These are phyloP conservation scores for Lydus trimaculatus DNA, from an alignment of 2,888 invertebrate species.

Conservation along the genomic window DNA sequence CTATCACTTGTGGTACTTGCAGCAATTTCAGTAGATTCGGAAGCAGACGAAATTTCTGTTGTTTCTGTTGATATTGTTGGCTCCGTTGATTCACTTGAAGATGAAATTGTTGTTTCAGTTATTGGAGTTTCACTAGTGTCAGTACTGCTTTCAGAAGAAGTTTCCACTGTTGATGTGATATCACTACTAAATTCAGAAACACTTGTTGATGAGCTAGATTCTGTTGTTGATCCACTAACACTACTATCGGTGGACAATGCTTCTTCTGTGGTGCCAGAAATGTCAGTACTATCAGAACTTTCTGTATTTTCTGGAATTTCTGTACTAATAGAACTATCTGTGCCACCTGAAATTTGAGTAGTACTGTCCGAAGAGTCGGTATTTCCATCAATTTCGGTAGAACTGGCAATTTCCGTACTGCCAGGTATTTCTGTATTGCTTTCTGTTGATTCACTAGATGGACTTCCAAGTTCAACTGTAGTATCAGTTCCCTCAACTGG, in stretches of 20 bases:
- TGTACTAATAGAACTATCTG: constrained; percentile 32
- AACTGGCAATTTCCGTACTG: constrained; percentile 28
- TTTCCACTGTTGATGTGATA: constrained; percentile 3
- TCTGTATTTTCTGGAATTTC: no score
- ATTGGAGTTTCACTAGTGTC: constrained; percentile 29
- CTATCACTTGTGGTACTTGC: background rate
- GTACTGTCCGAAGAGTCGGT: constrained; percentile 32
- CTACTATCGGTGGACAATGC: constrained; percentile 37
- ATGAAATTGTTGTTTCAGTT: constrained; percentile 14
- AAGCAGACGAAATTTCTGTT: background rate
- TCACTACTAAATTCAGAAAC: background rate
- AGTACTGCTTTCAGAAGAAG: constrained; percentile 37
- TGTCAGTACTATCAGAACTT: constrained; percentile 31
- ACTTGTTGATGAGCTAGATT: constrained; percentile 15
- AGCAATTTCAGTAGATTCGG: background rate
- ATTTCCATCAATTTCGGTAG: constrained; percentile 35
- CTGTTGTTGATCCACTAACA: constrained; percentile 14
- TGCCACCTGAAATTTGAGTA: constrained; percentile 29
- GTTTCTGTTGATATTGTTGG: constrained; percentile 18
- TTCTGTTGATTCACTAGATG: constrained; percentile 14
- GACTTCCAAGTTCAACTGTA: constrained; percentile 14
- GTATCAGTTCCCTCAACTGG: constrained; percentile 21
- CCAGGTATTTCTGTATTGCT: background rate
- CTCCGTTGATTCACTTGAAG: constrained; percentile 24
- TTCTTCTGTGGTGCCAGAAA: constrained; percentile 37